These are phyloP conservation scores for Platyscapa corneri DNA, from an alignment of 1,140 invertebrate genomes.

Conservation along the genomic window DNA sequence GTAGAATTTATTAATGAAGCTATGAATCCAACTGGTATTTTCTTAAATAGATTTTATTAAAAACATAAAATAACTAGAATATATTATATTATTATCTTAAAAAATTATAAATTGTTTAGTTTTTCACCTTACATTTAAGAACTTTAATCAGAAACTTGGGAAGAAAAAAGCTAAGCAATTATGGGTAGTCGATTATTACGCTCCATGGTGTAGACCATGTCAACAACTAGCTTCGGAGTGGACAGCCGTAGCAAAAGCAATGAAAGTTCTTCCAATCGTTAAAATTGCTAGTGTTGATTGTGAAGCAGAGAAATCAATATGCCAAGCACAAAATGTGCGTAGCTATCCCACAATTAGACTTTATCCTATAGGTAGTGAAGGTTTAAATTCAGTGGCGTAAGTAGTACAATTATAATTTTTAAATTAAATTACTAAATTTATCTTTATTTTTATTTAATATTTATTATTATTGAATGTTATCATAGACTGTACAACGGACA, in stretches of 20 bases:
- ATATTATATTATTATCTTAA: not conserved
- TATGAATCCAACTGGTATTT: constrained; percentile 73
- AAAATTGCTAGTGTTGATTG: constrained; percentile 84
- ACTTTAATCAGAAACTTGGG: constrained; percentile 77
- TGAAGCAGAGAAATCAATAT: constrained; percentile 76
- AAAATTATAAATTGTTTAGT: constrained; percentile 71
- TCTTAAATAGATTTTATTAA: not conserved
- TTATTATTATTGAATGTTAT: constrained; percentile 48
- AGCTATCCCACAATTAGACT: constrained; percentile 83
- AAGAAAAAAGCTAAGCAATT: constrained; percentile 73
- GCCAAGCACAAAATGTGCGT: constrained; percentile 76
- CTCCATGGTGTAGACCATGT: constrained; percentile 82
- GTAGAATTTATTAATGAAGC: constrained; percentile 82
- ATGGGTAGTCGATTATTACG: constrained; percentile 82
- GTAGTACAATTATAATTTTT: constrained; percentile 53
- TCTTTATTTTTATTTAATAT: constrained; percentile 27
- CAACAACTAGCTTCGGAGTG: constrained; percentile 79
- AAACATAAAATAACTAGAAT: not conserved
- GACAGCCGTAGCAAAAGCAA: constrained; percentile 75
- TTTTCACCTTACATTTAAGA: constrained; percentile 74
- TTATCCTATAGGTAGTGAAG: constrained; percentile 77
- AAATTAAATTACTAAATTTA: not conserved
- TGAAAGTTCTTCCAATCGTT: constrained; percentile 73
- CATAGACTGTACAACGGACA: constrained; percentile 78
- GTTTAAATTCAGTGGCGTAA: constrained; percentile 74